Evolutionary conservation across 2,113 vertebrate species (phyloP), one percentile per base, ranked within the genome.

Genomic region (Hepsetus odoe): DNA sequence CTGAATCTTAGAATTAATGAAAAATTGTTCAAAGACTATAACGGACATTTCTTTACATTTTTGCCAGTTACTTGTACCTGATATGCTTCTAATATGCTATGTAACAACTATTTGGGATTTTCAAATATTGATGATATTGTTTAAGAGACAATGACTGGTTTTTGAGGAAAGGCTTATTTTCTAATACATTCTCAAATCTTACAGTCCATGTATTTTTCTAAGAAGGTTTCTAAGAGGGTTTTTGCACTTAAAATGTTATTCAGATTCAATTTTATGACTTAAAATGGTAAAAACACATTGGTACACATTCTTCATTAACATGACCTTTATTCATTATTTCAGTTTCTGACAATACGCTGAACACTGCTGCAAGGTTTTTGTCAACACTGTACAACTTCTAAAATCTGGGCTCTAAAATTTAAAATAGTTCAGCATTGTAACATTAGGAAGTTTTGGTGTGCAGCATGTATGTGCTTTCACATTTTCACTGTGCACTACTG

Each of bases 401-500:
- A 75, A 61, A 20, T 35, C 16, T 9, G 51, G 55, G 44, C 18
- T 20, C 35, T 20, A n/a, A 20, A 10, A 64, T 35, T 38, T 22
- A 59, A 18, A 26, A 71, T 20, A 10, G 28, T 70, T 70, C 3
- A 8, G 18, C 22, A 66, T 64, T 12, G 24, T 79, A 32, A 66
- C 58, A 46, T 56, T 68, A n/a, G 18, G 18, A 30, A 38, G 42
- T 53, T 73, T 79, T 59, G 53, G 53, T 62, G 14, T 42, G 42
- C 16, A 49, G 58, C 18, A 24, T 75, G 42, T 75, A 35, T 69
- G 40, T 55, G 14, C 42, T 58, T 79, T 55, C 77, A 72, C 55
- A 2, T 24, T 68, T 56, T 70, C 76, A 83, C 76, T 66, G n/a
- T 49, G 59, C 72, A 75, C 72, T 49, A 14, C 20, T 79, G 58